Evolutionary conservation across 2,888 invertebrate species (phyloP).

Genomic region (Lampropteryx suffumata): DNA sequence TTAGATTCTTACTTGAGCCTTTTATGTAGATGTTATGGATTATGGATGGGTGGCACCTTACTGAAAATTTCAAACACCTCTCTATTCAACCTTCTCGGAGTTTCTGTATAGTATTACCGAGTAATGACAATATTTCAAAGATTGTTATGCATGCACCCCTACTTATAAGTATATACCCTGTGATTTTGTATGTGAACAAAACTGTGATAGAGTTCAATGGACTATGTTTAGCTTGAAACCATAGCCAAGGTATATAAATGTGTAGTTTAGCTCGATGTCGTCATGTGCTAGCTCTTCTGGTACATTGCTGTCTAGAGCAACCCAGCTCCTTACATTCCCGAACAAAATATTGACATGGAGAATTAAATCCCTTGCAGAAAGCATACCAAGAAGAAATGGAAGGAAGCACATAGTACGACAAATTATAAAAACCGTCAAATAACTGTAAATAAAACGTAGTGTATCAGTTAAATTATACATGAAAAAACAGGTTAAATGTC

Average conservation of each 20-base stretch:
- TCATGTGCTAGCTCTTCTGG: slow-evolving; percentile 39
- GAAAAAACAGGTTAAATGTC: slow-evolving; percentile 14
- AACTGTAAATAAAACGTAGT: slow-evolving; percentile 36
- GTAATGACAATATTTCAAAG: slow-evolving; percentile 21
- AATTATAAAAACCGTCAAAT: slow-evolving; percentile 56
- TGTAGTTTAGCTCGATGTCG: slow-evolving; percentile 74
- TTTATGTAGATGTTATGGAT: slow-evolving; percentile 55
- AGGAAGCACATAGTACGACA: slow-evolving; percentile 71
- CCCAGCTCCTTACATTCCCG: slow-evolving; percentile 33
- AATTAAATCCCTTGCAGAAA: slow-evolving; percentile 79
- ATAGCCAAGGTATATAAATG: slow-evolving; percentile 41
- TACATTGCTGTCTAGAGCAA: slow-evolving; percentile 35
- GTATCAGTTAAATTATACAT: slow-evolving; percentile 29
- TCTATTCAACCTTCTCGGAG: slow-evolving; percentile 36
- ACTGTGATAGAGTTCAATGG: slow-evolving; percentile 43
- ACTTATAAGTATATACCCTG: slow-evolving; percentile 43
- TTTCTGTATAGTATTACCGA: slow-evolving; percentile 16
- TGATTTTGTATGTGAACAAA: slow-evolving; percentile 34
- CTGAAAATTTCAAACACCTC: slow-evolving; percentile 42
- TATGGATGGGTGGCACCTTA: slow-evolving; percentile 53
- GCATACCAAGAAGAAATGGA: slow-evolving; percentile 74
- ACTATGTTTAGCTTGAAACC: slow-evolving; percentile 39
- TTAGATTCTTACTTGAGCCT: slow-evolving; percentile 60
- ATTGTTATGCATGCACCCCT: slow-evolving; percentile 64
- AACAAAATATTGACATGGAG: slow-evolving; percentile 57